Evolutionary conservation across 2,888 invertebrate genomes (phyloP), one percentile per base, ranked within the genome.

Genomic region (Platerodrilus igneus): DNA sequence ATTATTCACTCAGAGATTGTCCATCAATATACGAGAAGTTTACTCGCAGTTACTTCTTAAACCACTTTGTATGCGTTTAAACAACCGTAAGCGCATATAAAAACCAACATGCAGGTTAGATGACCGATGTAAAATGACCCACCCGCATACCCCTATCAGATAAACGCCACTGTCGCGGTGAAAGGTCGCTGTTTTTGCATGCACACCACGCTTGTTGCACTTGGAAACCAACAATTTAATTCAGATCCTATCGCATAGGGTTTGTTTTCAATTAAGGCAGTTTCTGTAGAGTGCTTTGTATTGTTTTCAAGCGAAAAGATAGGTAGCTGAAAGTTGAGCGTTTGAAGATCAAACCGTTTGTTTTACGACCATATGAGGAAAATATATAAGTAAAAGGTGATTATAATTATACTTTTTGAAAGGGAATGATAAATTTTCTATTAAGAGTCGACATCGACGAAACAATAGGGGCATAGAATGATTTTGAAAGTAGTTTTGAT

Each of bases 261-360:
- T 56, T 60, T 59, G 59, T 60, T 61, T 62, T 62, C 61, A 60
- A 62, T 62, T 62, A 61, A 60, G 52, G 58, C 59, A 41, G 45
- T 48, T 50, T 47, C 44, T 41, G 41, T 31, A 35, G 38, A 31
- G 35, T 44, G 41, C 45, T 40, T 45, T 45, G 41, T 41, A 40
- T 41, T 45, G 41, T 45, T 45, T 41, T 37, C 37, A 20, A 27
- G 23, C 14, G 9, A 15, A 40, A 18, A 33, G 33, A 35, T 28
- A 35, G 29, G 29, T 30, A 30, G 15, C 33, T 8, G 20, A 38
- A 38, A 37, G 37, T 37, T 30, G 19, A 32, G 32, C 32, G 31
- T 38, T 31, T 25, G n/a, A n/a, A n/a, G n/a, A n/a, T n/a, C n/a
- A n/a, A n/a, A n/a, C n/a, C n/a, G n/a, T n/a, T n/a, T n/a, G n/a